Base-by-base conservation (phyloP, 2,113 vertebrate genomes). In the Sebastes fasciatus region DNA sequence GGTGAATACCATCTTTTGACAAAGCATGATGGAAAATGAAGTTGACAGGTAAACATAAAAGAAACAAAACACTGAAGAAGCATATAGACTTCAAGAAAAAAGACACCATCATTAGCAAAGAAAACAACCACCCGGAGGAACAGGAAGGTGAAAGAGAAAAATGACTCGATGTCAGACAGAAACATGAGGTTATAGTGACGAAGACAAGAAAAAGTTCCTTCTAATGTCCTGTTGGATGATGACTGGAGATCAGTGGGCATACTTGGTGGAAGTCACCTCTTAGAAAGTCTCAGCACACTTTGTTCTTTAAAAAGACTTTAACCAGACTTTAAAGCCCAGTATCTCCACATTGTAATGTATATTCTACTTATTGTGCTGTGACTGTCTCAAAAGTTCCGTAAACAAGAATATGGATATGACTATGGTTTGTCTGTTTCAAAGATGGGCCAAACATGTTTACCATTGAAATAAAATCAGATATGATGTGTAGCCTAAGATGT, bases 1-100 rank as follows among this genome's bases (percentile, higher is more conserved):
- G 98, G 98, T 98, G 98, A 99, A 99, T 99, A 97, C 98, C 98
- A 99, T 99, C 98, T 99, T 99, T 99, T 97, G 97, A 99, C 96
- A 96, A 96, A 97, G 96, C 95, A 97, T 97, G 96, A 94, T 92
- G 93, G 96, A 88, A 93, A 94, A 97, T 98, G 97, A 92, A 92
- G 86, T 77, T 92, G 88, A 94, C 40, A 80, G 88, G 79, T 79
- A 62, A 86, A 89, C 63, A 87, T 34, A 77, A 80, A 72, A 34
- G 34, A 34, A 81, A 46, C 46, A 83, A 89, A 87, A 86, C 74
- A 80, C 55, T 57, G 66, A 74, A 34, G 77, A 91, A 77, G 84
- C 88, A 83, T 74, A 57, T 74, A 57, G 70, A 85, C 43, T 63
- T 72, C 43, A 34, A 81, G 79, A 80, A 74, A 80, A 74, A 52